Percentiles rank a stretch among this genome's conserved stretches.
Conservation (phyloP, 2,888 invertebrate genomes). For the Crocallis elinguaria region DNA sequence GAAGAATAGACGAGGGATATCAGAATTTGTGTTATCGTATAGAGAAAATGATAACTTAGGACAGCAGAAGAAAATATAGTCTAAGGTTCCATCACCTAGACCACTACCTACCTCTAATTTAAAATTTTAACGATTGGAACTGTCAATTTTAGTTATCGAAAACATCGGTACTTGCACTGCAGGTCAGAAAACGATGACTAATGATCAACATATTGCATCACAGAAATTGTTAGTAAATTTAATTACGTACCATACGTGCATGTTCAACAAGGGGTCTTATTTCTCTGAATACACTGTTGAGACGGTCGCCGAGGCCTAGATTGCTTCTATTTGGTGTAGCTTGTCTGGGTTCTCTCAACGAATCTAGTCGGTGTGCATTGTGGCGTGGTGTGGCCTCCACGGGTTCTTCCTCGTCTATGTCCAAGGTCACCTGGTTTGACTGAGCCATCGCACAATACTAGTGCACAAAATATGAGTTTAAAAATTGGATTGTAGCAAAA, state of each 20-base stretch:
- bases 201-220: constrained; percentile 40
- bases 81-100: no score
- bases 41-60: no score
- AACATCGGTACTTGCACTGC: no score
- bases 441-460: constrained; percentile 63
- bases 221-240: constrained; percentile 20
- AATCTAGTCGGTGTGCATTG: constrained; percentile 66
- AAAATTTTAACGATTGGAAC: no score
- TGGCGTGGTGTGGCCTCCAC: constrained; percentile 59
- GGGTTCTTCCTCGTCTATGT: constrained; percentile 70
- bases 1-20: no score
- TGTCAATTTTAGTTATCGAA: no score
- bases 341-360: constrained; percentile 56
- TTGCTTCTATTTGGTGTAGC: constrained; percentile 61
- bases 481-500: constrained; percentile 2
- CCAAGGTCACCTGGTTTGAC: constrained; percentile 70
- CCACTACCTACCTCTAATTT: no score
- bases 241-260: constrained; percentile 78
- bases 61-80: no score
- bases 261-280: constrained; percentile 88
- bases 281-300: constrained; percentile 84
- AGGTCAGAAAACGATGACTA: constrained; percentile 21
- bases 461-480: constrained; percentile 2
- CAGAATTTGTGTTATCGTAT: no score
- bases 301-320: constrained; percentile 73